Conservation (phyloP, 2,113 vertebrate species). For the Leptobrachium ailaonicum region DNA sequence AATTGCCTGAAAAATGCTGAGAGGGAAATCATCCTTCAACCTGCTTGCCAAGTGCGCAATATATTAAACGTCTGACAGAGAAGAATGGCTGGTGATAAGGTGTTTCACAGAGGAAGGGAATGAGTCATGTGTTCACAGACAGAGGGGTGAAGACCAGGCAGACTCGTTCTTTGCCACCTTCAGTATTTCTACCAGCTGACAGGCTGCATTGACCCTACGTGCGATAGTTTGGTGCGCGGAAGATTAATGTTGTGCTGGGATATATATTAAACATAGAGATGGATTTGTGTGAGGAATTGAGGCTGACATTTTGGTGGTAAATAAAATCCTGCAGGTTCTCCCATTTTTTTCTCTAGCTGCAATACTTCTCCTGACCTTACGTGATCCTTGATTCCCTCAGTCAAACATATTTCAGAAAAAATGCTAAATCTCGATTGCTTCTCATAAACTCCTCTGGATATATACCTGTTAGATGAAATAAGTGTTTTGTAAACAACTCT, state of each 20-base stretch:
- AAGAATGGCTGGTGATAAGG: conserved; percentile 29
- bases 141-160: conserved; percentile 16
- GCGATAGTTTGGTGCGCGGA: conserved; percentile 14
- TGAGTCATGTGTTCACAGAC: conserved; percentile 8
- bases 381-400: too few relatives aligned
- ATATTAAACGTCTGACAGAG: conserved; percentile 40
- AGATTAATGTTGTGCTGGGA: conserved; percentile 16
- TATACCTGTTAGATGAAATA: too few relatives aligned
- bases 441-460: too few relatives aligned
- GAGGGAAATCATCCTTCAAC: conserved; percentile 33
- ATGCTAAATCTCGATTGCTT: too few relatives aligned
- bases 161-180: conserved; percentile 13
- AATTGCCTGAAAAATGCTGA: conserved; percentile 34
- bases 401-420: too few relatives aligned
- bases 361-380: too few relatives aligned
- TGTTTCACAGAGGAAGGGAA: conserved; percentile 26
- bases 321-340: too few relatives aligned
- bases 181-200: conserved; percentile 6
- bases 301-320: too few relatives aligned
- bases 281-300: not conserved
- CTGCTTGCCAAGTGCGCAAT: conserved; percentile 18
- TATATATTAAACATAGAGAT: conserved; percentile 11
- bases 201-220: conserved; percentile 26
- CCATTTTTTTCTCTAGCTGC: too few relatives aligned
- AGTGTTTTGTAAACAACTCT: too few relatives aligned